These are phyloP conservation scores for Pseudomugil tenellus DNA, from an alignment of 2,797 vertebrate genomes.

Conservation along the genomic window DNA sequence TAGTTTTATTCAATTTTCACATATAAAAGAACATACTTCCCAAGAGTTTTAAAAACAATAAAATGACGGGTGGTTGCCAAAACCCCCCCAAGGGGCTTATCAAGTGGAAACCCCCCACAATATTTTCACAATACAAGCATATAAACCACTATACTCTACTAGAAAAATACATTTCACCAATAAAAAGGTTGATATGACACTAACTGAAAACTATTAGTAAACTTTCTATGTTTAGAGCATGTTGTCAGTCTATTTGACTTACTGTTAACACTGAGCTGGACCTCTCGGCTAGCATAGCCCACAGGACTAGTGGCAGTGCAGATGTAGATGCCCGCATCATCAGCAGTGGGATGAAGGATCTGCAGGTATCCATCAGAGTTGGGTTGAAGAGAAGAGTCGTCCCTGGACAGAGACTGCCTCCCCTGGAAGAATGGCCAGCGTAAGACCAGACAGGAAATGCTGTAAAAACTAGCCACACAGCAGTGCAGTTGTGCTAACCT, in stretches of 20 bases:
- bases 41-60: too few relatives aligned
- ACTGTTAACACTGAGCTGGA: slow-evolving; percentile 92
- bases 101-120: too few relatives aligned
- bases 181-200: too few relatives aligned
- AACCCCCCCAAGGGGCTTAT: too few relatives aligned
- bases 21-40: too few relatives aligned
- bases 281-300: slow-evolving; percentile 87
- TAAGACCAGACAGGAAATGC: slow-evolving; percentile 29
- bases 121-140: too few relatives aligned
- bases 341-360: slow-evolving; percentile 76
- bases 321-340: slow-evolving; percentile 86
- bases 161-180: too few relatives aligned
- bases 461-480: slow-evolving; percentile 24
- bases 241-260: slow-evolving; percentile 65
- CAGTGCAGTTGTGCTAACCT: slow-evolving; percentile 28
- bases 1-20: too few relatives aligned
- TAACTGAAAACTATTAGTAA: not conserved
- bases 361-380: slow-evolving; percentile 81
- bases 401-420: slow-evolving; percentile 66
- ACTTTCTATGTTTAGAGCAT: slow-evolving; percentile 13
- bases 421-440: slow-evolving; percentile 76
- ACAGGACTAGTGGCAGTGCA: slow-evolving; percentile 89
- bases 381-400: slow-evolving; percentile 62
- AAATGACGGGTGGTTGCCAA: too few relatives aligned
- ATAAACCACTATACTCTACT: too few relatives aligned